Evolutionary conservation across 1,140 invertebrate species (phyloP), one percentile per base, ranked within the genome.

Genomic region (Nomia melanderi): DNA sequence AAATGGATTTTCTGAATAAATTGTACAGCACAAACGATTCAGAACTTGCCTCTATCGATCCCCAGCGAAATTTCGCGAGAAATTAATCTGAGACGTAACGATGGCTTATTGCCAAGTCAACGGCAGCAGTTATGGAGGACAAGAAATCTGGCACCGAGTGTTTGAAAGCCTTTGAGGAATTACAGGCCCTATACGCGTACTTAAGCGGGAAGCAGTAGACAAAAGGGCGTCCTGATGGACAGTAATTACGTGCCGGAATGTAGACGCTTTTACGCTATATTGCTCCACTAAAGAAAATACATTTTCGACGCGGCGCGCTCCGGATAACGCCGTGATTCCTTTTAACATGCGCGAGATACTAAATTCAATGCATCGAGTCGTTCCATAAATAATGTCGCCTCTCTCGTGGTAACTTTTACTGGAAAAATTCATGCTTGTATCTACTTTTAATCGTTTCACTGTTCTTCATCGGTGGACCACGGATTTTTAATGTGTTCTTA

Each of bases 21-120:
- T 62, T 31, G 44, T 39, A 36, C 66, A 50, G 44, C 63, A 63
- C 62, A 44, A 72, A 73, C 33, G 54, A 59, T 71, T 77, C 57
- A n/a, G 23, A 56, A 50, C 47, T 25, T 53, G 62, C 59, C 66
- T 8, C 73, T 70, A 81, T 69, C 79, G 54, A 77, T 64, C 54
- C 56, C 60, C 44, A 47, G 67, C 82, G 67, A 82, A 78, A 82
- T 81, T 78, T 82, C 65, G 81, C 78, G 74, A 47, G 81, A 82
- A 82, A 82, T 82, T 82, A 82, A 81, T 82, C 67, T 82, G 50
- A 57, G 81, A 54, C 79, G 67, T 64, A 75, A 82, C 67, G 76
- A 50, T 77, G 79, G 81, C 81, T 82, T 82, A 82, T 82, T 82
- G 81, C 81, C 79, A 82, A 73, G 81, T 77, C 66, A 82, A 81